Base-by-base conservation (phyloP, 1,140 invertebrate genomes). In the Panagrolaimus sp. region DNA sequence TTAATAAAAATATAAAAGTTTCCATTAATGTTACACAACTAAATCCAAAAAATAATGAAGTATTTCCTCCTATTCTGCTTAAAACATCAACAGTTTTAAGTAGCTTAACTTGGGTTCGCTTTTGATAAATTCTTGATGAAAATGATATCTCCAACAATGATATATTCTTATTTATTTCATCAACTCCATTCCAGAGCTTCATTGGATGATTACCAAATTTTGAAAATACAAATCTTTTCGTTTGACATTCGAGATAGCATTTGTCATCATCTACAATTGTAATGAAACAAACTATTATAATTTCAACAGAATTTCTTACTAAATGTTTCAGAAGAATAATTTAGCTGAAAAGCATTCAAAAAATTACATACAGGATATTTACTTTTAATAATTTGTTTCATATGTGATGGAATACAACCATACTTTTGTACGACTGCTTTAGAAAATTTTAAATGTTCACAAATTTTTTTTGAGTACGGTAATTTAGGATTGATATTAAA, bases 1-100 rank as follows among this genome's bases (percentile, higher is more conserved):
- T 57, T 0, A 57, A 57, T 16, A 57, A 57, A 57, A 57, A 57
- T 27, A 57, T 57, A 57, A 57, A 57, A 8, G 51, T 57, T 25
- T 57, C 51, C 51, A 57, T 57, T 13, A 57, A 57, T 0, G 51
- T 57, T 57, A 57, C 27, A 20, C 20, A 25, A 16, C 51, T 57
- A 5, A 57, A 57, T n/a, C 51, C 51, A 57, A 57, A 57, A 16
- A 57, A 57, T 57, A 57, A 57, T 9, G 51, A 57, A 9, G 51
- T 57, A 27, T 57, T 57, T n/a, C 51, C 51, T 20, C 51, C 51
- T 20, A 57, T 20, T 16, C 27, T 57, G 20, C 51, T 25, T 16
- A 57, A 57, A 13, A 57, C 27, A 57, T 57, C 51, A 14, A 57
- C 9, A 13, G 51, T 27, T 57, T 57, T 57, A 5, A 57, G 13